These are phyloP conservation scores for Acleris emargana DNA, from an alignment of 2,888 invertebrate genomes.

Conservation along the genomic window DNA sequence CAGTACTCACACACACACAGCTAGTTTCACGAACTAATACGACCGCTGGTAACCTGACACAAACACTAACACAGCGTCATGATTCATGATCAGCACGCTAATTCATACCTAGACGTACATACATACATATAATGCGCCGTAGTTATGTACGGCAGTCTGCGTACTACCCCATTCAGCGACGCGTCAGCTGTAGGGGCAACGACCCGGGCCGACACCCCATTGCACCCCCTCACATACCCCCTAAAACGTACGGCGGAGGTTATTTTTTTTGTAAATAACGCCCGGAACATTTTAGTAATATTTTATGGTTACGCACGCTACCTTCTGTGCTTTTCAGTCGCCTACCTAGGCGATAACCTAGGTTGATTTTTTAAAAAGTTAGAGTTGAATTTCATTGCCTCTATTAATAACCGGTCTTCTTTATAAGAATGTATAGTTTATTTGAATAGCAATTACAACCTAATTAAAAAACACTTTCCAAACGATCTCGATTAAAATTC, in stretches of 20 bases:
- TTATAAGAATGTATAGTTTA: too few species aligned
- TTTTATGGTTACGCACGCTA: slow-evolving; percentile 21
- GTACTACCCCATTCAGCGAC: slow-evolving; percentile 36
- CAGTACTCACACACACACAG: neutral
- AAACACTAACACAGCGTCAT: too few species aligned
- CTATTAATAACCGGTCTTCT: too few species aligned
- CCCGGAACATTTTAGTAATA: slow-evolving; percentile 19
- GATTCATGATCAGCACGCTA: slow-evolving; percentile 11
- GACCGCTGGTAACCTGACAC: too few species aligned
- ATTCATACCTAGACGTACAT: slow-evolving; percentile 14
- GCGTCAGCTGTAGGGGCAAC: slow-evolving; percentile 36
- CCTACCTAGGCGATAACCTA: too few species aligned
- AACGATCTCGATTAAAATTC: too few species aligned
- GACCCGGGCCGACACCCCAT: slow-evolving; percentile 14
- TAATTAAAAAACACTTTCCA: too few species aligned
- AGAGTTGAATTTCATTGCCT: too few species aligned
- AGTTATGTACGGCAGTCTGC: slow-evolving; percentile 17
- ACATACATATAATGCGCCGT: slow-evolving; percentile 9
- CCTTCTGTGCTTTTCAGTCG: too few species aligned
- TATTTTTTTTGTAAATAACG: slow-evolving; percentile 33
- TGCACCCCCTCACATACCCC: slow-evolving; percentile 13
- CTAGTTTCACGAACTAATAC: neutral
- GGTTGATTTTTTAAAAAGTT: too few species aligned
- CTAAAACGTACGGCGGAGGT: slow-evolving; percentile 28
- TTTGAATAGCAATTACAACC: too few species aligned